Percentiles rank a stretch among this genome's conserved stretches.
These are phyloP conservation scores for Crocidura indochinensis DNA, from an alignment of 2,797 vertebrate genomes.

Conservation along the genomic window DNA sequence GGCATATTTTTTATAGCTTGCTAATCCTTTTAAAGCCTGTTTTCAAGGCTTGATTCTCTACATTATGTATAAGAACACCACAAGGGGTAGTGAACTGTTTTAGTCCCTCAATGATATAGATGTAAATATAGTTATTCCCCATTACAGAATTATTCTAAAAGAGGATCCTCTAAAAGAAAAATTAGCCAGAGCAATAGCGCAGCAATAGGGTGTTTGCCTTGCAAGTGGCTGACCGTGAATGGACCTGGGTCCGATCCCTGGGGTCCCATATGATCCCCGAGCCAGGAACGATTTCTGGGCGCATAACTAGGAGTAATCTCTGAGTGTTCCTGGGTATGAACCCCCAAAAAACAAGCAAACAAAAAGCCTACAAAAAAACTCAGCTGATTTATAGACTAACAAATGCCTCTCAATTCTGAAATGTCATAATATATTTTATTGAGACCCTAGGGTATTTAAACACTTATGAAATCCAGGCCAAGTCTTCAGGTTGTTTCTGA, in stretches of 20 bases:
- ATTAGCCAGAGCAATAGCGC: neutral
- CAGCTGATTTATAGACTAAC: slow-evolving; percentile 32
- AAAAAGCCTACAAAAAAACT: neutral
- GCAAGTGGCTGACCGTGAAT: no score
- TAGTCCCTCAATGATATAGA: neutral
- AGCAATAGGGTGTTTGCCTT: no score
- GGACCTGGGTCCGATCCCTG: no score
- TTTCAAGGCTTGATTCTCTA: slow-evolving; percentile 15
- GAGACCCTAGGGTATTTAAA: neutral
- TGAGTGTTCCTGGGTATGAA: no score
- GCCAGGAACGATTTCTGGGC: no score
- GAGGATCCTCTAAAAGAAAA: slow-evolving; percentile 51
- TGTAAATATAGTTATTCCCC: neutral
- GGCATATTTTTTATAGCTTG: neutral
- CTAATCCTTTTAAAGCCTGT: neutral
- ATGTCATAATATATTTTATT: slow-evolving; percentile 16
- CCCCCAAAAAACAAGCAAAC: no score
- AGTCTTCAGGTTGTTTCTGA: slow-evolving; percentile 25
- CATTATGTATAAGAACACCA: slow-evolving; percentile 1
- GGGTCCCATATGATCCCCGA: no score
- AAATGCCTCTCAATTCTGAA: neutral
- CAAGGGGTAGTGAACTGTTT: neutral
- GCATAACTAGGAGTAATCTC: no score
- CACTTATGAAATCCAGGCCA: neutral
- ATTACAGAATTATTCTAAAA: neutral